Base-by-base conservation (phyloP, 2,888 invertebrate species). In the Ryuthela nishihirai region DNA sequence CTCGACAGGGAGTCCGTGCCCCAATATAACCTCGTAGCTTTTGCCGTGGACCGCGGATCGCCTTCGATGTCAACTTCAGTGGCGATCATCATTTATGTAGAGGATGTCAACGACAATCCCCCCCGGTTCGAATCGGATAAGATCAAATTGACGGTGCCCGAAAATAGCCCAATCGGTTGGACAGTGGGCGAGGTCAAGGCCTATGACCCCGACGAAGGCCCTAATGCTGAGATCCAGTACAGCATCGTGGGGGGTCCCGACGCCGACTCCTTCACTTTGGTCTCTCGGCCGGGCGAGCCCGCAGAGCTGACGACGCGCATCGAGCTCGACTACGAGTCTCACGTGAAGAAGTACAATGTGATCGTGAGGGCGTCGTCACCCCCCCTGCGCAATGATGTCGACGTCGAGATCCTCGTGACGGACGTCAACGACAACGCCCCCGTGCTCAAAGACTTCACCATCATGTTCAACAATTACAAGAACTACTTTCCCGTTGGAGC, bases 121-220 rank as follows among this genome's bases (percentile, higher is more conserved):
- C 68, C 68, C 9, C 60, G 67, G 34, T 94, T 93, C 74, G 85
- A 88, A 60, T 86, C 87, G 2, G 90, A 92, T 69, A 86, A 87
- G 71, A 85, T 98, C 12, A 83, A 85, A 0, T 82, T 95, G 34
- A 91, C 89, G 72, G 86, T 98, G 4, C 80, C 90, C 0, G 98
- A 99, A 76, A 98, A 99, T 73, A 92, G 92, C n/a, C 95, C 97
- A 0, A 83, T 94, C 1, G 97, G 94, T 0, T 91, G 94, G 0
- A 87, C 88, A 0, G 91, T 98, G 0, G 95, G 94, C 0, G 87
- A 88, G 70, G 85, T 97, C 50, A 82, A 85, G 69, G 90, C 95
- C 0, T 85, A 83, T 67, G 95, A 97, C 75, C 91, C 93, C 0
- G 95, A 97, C 69, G 91, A 92, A 71, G 94, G 92, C 0, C 81